Conservation (phyloP, 2,113 vertebrate genomes). For the Corynorhinus townsendii region DNA sequence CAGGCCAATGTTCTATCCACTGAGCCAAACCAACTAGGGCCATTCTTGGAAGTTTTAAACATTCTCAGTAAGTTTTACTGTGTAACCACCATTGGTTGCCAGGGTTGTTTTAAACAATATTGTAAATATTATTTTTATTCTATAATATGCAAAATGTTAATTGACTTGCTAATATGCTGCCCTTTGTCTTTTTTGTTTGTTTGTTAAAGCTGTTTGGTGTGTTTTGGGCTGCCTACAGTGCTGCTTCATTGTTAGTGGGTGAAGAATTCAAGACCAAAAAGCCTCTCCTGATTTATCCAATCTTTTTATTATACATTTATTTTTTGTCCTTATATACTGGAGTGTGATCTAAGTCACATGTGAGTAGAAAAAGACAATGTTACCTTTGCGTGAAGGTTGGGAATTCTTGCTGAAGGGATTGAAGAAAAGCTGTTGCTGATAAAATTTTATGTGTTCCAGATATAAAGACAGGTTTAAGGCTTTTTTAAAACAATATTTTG, state of each 20-base stretch:
- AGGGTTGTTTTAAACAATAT: background rate
- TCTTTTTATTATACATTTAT: conserved; percentile 99
- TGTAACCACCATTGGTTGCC: background rate
- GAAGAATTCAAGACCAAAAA: conserved; percentile 99
- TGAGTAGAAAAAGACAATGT: conserved; percentile 70
- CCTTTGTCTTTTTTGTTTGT: conserved; percentile 74
- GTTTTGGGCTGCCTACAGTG: conserved; percentile 99
- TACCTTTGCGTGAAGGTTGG: conserved; percentile 71
- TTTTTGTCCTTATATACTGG: conserved; percentile 99
- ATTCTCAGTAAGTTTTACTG: background rate
- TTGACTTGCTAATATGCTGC: conserved; percentile 68
- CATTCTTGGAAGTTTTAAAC: background rate
- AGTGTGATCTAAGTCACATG: conserved; percentile 85
- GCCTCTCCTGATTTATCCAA: conserved; percentile 98
- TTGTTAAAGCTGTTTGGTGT: conserved; percentile 93
- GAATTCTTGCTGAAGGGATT: conserved; percentile 64
- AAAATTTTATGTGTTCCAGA: conserved; percentile 74
- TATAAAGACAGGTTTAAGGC: conserved; percentile 71
- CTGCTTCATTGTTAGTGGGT: conserved; percentile 96
- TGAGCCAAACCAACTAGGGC: too few species aligned
- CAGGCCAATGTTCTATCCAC: too few species aligned
- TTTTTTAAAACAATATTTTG: conserved; percentile 71
- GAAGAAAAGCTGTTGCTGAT: conserved; percentile 62
- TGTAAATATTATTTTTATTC: conserved; percentile 15
- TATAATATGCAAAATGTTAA: background rate